These are phyloP conservation scores for Dasypogon diadema DNA, from an alignment of 2,888 invertebrate species.

Conservation along the genomic window DNA sequence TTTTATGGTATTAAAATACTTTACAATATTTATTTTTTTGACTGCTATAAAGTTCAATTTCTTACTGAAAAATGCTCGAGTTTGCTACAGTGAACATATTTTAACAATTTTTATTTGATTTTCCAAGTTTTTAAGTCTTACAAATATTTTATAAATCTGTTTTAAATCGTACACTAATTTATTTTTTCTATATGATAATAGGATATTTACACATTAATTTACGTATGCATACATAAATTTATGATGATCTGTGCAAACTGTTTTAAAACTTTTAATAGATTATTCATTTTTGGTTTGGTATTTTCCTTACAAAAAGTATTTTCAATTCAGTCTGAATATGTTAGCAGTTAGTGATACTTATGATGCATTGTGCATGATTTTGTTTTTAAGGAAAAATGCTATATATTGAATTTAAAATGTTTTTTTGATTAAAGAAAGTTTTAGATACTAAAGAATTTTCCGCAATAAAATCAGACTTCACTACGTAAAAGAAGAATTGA, in stretches of 20 bases:
- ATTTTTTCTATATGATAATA: slow-evolving; percentile 2
- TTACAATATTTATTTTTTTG: slow-evolving; percentile 15
- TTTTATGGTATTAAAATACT: slow-evolving; percentile 35
- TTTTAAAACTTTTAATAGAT: slow-evolving; percentile 30
- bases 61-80: too few species aligned
- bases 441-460: too few species aligned
- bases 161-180: not conserved
- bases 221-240: slow-evolving; percentile 11
- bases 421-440: too few species aligned
- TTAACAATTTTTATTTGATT: slow-evolving; percentile 18
- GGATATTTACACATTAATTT: slow-evolving; percentile 1
- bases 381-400: too few species aligned
- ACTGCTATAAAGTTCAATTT: slow-evolving; percentile 15
- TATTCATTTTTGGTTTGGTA: slow-evolving; percentile 38
- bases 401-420: too few species aligned
- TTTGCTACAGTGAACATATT: not conserved
- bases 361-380: too few species aligned
- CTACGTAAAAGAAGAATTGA: too few species aligned
- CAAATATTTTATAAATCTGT: slow-evolving; percentile 1
- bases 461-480: too few species aligned
- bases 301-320: slow-evolving; percentile 33
- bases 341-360: slow-evolving; percentile 13
- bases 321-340: slow-evolving; percentile 41
- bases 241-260: not conserved
- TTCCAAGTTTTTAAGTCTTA: slow-evolving; percentile 24